Evolutionary conservation across 2,888 invertebrate species (phyloP).

Genomic region (Andrena bicolor): DNA sequence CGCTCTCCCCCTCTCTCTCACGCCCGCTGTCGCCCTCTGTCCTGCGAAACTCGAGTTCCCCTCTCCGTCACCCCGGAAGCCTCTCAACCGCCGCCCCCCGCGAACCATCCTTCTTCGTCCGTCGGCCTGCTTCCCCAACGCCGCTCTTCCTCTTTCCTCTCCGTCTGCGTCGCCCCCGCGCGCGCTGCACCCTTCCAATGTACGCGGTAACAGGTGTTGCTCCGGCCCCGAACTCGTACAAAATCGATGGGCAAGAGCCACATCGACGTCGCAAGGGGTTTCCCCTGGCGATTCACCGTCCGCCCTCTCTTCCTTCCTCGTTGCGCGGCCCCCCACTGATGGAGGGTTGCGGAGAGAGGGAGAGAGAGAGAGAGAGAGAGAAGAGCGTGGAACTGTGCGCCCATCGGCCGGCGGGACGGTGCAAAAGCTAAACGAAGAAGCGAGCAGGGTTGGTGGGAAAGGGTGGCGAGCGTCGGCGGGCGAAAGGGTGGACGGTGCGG

Average conservation of each 20-base stretch:
- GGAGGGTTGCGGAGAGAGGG: too few species aligned
- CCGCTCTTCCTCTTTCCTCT: conserved; percentile 3
- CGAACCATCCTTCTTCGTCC: conserved; percentile 11
- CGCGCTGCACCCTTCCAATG: conserved; percentile 59
- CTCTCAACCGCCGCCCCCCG: conserved; percentile 35
- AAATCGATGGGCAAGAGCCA: conserved; percentile 78
- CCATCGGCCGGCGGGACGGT: conserved; percentile 33
- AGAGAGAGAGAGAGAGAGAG: neutral
- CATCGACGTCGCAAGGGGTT: conserved; percentile 70
- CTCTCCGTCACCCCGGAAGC: conserved; percentile 28
- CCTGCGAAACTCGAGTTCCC: conserved; percentile 5
- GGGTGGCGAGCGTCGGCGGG: conserved; percentile 25
- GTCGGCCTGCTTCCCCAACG: neutral
- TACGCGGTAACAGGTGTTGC: conserved; percentile 84
- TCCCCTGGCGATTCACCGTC: conserved; percentile 56
- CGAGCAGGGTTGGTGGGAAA: conserved; percentile 6
- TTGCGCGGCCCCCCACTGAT: conserved; percentile 39
- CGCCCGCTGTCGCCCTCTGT: conserved; percentile 1
- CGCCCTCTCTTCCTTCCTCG: conserved; percentile 51
- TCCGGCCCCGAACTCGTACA: conserved; percentile 78
- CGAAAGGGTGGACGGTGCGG: conserved; percentile 7
- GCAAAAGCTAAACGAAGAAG: conserved; percentile 47
- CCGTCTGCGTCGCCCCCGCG: conserved; percentile 14
- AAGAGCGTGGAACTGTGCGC: conserved; percentile 30
- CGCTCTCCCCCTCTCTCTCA: neutral